Evolutionary conservation across 2,113 vertebrate species (phyloP), one percentile per base, ranked within the genome.

Genomic region (Chinchilla lanigera): DNA sequence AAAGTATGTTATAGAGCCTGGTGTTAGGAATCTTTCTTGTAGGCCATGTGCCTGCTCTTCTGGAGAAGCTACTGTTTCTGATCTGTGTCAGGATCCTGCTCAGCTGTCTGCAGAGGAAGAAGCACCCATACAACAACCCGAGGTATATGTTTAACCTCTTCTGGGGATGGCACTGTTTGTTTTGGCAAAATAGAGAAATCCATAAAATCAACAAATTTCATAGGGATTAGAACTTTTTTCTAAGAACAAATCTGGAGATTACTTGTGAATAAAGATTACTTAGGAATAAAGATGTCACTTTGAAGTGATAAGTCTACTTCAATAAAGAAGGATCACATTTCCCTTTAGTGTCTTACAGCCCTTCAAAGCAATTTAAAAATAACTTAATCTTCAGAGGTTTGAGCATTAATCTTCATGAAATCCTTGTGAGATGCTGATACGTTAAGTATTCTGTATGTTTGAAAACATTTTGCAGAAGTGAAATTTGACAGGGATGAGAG

Each of bases 341-440:
- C 6, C 83, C 90, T 94, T 61, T 86, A 81, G 54, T 91, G 88
- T 3, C 22, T 97, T 87, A 94, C 22, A 92, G 63, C n/a, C 47
- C 44, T 95, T 90, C 50, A 85, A 85, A 61, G n/a, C 50, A 90
- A 84, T 82, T 96, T 96, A 94, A 95, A 96, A 96, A 92, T 89
- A 93, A 89, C 80, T 86, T 94, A 84, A 84, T 90, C 81, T 88
- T 12, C 26, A 77, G 82, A 80, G 84, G 52, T 90, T 96, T 97
- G 82, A 91, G 95, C 92, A 73, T 90, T 93, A 95, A 92, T 96
- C 87, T 93, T 81, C 6, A 41, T 73, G 58, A 95, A 92, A 90
- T 94, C 35, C 26, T 82, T 89, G 38, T 89, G 69, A 94, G 61
- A 93, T 81, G 75, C 67, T 94, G 67, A 85, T 61, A 92, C 89